phyloP scores from a whole-genome alignment of 2,113 vertebrate genomes.

The Sapayoa aenigma region DNA sequence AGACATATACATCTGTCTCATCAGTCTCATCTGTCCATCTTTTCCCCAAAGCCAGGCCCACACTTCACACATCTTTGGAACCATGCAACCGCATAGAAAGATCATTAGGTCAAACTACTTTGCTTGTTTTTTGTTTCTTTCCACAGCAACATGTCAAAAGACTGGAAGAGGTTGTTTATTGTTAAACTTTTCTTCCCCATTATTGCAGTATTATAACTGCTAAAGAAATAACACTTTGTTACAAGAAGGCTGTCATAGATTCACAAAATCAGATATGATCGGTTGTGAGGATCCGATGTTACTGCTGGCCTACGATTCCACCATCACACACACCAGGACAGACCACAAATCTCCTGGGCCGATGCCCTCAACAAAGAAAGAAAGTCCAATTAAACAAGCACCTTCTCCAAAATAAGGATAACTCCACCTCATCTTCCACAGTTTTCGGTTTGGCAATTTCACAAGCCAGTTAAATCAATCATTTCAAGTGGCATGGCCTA shows the following conservation, averaged over 20 bases:
- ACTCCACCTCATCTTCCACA: neutral
- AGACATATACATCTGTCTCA: neutral
- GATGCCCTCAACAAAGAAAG: neutral
- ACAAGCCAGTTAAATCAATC: neutral
- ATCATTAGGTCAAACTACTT: neutral
- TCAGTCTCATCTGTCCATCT: neutral
- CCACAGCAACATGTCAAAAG: neutral
- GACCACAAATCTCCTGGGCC: neutral
- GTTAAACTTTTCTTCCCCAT: neutral
- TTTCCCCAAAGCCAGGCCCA: neutral
- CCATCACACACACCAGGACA: neutral
- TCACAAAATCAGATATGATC: neutral
- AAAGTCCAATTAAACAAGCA: neutral
- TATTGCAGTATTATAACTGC: neutral
- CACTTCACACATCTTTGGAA: neutral
- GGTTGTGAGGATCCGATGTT: neutral
- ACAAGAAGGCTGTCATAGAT: neutral
- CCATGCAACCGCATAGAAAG: rapidly evolving
- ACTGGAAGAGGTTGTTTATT: neutral
- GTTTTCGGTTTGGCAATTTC: neutral
- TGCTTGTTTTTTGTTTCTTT: neutral
- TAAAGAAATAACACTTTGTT: neutral
- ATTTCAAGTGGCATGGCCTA: neutral
- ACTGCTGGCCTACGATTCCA: neutral
- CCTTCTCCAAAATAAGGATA: neutral